Conservation (phyloP, 2,797 vertebrate species). For the Pipistrellus pygmaeus region DNA sequence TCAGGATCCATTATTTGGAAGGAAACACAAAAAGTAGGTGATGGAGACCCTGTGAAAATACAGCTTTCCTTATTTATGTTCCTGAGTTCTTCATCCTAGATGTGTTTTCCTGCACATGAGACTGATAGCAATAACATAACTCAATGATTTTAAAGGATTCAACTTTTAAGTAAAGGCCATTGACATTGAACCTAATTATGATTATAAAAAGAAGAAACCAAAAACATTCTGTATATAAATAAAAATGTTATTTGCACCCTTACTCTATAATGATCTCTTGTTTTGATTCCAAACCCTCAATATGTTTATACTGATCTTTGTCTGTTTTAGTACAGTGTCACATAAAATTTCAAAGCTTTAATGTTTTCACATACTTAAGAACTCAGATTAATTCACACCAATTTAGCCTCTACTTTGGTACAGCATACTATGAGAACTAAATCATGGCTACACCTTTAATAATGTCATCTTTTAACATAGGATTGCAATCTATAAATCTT, state of each 20-base stretch:
- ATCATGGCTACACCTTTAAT: neutral
- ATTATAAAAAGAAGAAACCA: conserved; percentile 21
- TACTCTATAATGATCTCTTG: neutral
- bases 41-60: neutral
- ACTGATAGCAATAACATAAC: neutral
- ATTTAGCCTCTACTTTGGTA: neutral
- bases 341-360: neutral
- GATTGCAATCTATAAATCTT: neutral
- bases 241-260: neutral
- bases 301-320: neutral
- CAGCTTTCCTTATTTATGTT: neutral
- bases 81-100: neutral
- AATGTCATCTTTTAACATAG: neutral
- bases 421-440: neutral
- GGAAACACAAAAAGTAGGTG: neutral
- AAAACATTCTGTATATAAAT: neutral
- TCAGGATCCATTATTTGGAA: neutral
- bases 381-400: neutral
- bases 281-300: neutral
- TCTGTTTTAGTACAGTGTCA: neutral
- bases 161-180: neutral
- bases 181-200: neutral
- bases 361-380: conserved; percentile 14
- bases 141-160: neutral
- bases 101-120: neutral